Conservation (phyloP, 1,140 invertebrate genomes). For the Stenopsyche tienmushanensis region DNA sequence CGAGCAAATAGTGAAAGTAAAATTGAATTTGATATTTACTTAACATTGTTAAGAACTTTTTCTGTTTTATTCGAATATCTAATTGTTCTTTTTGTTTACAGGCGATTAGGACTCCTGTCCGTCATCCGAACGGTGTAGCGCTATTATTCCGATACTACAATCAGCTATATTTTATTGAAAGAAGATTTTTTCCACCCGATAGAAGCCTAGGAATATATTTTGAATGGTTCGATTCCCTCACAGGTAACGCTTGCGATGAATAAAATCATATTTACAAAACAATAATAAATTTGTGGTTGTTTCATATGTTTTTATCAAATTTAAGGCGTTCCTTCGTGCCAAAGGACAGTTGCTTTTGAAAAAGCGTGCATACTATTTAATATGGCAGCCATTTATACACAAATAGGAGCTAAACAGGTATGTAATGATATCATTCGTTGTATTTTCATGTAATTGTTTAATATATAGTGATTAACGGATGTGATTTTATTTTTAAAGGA, state of each 20-base stretch:
- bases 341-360: slow-evolving; percentile 92
- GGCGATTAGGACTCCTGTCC: slow-evolving; percentile 87
- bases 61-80: background rate
- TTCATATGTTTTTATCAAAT: slow-evolving; percentile 42
- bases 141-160: slow-evolving; percentile 93
- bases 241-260: slow-evolving; percentile 51
- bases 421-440: background rate
- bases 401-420: slow-evolving; percentile 73
- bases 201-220: slow-evolving; percentile 88
- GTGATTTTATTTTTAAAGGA: slow-evolving; percentile 65
- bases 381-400: slow-evolving; percentile 90
- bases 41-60: too few relatives aligned
- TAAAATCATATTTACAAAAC: slow-evolving; percentile 35
- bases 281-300: background rate
- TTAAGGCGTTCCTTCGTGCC: slow-evolving; percentile 85
- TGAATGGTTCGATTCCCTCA: slow-evolving; percentile 89
- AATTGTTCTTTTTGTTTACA: slow-evolving; percentile 48
- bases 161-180: slow-evolving; percentile 91
- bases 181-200: slow-evolving; percentile 91
- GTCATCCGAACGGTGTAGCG: slow-evolving; percentile 82
- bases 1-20: too few relatives aligned
- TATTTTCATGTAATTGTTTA: background rate
- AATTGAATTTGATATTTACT: too few relatives aligned
- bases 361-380: slow-evolving; percentile 95
- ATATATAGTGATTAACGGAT: background rate